These are phyloP conservation scores for Heteropelma amictum DNA, from an alignment of 2,888 invertebrate genomes.

Conservation along the genomic window DNA sequence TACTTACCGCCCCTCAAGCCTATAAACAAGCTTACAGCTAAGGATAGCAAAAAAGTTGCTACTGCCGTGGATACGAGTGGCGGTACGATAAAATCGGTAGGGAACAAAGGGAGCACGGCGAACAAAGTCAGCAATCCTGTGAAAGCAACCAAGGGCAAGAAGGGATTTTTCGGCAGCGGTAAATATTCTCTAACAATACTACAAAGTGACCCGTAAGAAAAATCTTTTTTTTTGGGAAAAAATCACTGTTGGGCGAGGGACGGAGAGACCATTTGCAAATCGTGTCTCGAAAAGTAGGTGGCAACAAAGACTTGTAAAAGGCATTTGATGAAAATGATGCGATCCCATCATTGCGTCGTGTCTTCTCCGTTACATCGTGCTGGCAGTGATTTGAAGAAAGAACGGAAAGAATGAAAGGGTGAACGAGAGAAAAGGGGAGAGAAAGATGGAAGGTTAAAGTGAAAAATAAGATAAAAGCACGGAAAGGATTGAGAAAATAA, in stretches of 20 bases:
- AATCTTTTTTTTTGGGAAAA: constrained; percentile 40
- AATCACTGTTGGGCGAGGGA: constrained; percentile 45
- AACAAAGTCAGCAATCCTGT: constrained; percentile 67
- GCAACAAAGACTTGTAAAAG: background rate
- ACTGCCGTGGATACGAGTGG: constrained; percentile 58
- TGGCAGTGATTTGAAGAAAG: constrained; percentile 37
- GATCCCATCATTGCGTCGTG: constrained; percentile 17
- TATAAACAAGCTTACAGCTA: constrained; percentile 77
- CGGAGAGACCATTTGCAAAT: constrained; percentile 24
- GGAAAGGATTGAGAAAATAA: background rate
- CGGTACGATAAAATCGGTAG: constrained; percentile 58
- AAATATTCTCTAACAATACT: constrained; percentile 80
- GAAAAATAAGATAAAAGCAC: background rate
- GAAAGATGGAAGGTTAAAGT: constrained; percentile 8
- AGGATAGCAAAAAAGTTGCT: constrained; percentile 76
- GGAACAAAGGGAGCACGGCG: constrained; percentile 57
- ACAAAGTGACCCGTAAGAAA: constrained; percentile 38
- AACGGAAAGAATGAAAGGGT: constrained; percentile 21
- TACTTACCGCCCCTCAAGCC: constrained; percentile 70
- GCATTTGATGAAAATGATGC: background rate
- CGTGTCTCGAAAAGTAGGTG: too few species aligned
- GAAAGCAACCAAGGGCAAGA: constrained; percentile 84
- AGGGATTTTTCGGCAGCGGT: constrained; percentile 91
- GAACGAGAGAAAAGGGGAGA: constrained; percentile 17
- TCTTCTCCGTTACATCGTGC: constrained; percentile 42